Evolutionary conservation across 2,113 vertebrate species (phyloP).

Genomic region (Pristiophorus japonicus): DNA sequence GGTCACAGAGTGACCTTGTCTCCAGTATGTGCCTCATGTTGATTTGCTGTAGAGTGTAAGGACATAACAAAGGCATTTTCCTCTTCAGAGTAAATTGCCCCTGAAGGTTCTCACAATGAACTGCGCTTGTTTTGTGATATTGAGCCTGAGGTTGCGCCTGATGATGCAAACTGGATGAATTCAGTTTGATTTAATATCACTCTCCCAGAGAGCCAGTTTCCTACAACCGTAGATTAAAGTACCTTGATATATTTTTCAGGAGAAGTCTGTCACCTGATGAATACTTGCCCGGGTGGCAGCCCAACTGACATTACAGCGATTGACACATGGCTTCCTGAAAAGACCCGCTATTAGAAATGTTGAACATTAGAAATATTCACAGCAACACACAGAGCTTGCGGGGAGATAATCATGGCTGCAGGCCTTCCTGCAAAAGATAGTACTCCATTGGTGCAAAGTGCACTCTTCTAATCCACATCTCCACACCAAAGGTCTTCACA

Average conservation of each 20-base stretch:
- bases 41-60: no score
- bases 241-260: background rate
- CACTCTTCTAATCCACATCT: no score
- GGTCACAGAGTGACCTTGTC: no score
- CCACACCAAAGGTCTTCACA: no score
- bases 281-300: background rate
- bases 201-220: background rate
- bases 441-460: background rate
- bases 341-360: background rate
- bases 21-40: no score
- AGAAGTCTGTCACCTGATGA: background rate
- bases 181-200: background rate
- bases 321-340: background rate
- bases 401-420: no score
- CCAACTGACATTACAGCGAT: background rate
- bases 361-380: no score
- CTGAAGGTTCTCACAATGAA: background rate
- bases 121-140: background rate
- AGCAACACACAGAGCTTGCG: no score
- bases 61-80: no score
- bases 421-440: background rate
- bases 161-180: background rate
- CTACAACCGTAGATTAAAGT: background rate
- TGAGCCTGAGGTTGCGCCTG: background rate
- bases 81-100: background rate